phyloP scores from a whole-genome alignment of 2,797 vertebrate species.

The Gymnothorax javanicus region DNA sequence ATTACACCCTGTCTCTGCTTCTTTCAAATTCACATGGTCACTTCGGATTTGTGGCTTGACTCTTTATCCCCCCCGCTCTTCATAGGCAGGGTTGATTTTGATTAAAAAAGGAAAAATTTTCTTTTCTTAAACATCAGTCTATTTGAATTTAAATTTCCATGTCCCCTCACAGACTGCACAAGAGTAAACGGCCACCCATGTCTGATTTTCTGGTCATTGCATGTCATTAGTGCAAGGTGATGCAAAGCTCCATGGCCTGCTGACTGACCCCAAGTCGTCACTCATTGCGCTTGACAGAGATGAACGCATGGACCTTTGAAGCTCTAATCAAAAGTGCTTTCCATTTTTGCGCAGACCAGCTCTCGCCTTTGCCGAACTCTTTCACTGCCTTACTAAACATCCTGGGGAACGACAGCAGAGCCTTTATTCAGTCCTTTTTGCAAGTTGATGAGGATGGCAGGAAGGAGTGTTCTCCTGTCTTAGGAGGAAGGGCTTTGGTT shows the following conservation, averaged over 20 bases:
- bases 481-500: slow-evolving; percentile 36
- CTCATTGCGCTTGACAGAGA: slow-evolving; percentile 1
- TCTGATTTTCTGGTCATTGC: neutral
- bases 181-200: neutral
- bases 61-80: slow-evolving; percentile 25
- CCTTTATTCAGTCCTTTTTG: slow-evolving; percentile 41
- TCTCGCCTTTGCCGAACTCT: slow-evolving; percentile 35
- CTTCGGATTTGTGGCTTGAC: slow-evolving; percentile 59
- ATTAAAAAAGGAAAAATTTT: slow-evolving; percentile 10
- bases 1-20: slow-evolving; percentile 75
- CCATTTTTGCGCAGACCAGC: slow-evolving; percentile 22
- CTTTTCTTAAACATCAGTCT: slow-evolving; percentile 53
- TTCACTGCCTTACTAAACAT: slow-evolving; percentile 44
- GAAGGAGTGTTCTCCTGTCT: neutral
- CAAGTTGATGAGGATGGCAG: slow-evolving; percentile 34
- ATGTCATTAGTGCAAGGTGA: neutral
- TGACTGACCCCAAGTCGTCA: neutral
- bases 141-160: slow-evolving; percentile 16
- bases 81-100: slow-evolving; percentile 9
- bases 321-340: slow-evolving; percentile 42
- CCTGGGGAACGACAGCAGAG: slow-evolving; percentile 29
- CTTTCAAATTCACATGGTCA: slow-evolving; percentile 63
- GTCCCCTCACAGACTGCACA: neutral
- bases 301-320: neutral
- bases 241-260: slow-evolving; percentile 1